A percentile compares a stretch with the other conserved stretches of the same genome.
phyloP scores from a whole-genome alignment of 1,140 invertebrate species.

The Lasaia peninsularis region DNA sequence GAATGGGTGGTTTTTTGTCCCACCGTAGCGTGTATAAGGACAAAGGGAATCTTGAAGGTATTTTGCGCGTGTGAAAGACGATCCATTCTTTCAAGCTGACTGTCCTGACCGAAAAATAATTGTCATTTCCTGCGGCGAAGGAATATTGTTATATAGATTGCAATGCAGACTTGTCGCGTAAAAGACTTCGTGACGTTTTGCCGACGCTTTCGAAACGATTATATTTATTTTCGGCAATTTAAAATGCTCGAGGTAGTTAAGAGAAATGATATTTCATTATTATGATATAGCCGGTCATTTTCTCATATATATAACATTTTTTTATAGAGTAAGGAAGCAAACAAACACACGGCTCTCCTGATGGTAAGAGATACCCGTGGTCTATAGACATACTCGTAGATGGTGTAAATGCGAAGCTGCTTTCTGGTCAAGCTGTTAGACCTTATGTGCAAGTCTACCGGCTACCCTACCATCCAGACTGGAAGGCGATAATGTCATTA shows the following conservation, averaged over 20 bases:
- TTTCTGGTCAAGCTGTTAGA: no score
- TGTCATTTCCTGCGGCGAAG: constrained; percentile 68
- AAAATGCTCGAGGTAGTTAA: constrained; percentile 28
- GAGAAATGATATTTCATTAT: constrained; percentile 9
- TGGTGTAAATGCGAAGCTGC: no score
- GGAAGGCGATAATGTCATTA: no score
- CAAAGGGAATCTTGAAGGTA: constrained; percentile 65
- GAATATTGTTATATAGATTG: constrained; percentile 44
- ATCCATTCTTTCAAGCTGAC: constrained; percentile 54
- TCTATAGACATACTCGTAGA: no score
- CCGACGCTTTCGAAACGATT: constrained; percentile 39
- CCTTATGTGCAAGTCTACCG: no score
- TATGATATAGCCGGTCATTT: constrained; percentile 10
- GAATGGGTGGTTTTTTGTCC: constrained; percentile 68
- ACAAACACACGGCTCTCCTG: no score
- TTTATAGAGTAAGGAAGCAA: no score
- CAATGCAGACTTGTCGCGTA: constrained; percentile 36
- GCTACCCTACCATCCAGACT: no score
- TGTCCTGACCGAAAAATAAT: constrained; percentile 66
- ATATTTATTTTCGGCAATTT: constrained; percentile 28
- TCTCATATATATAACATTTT: background rate
- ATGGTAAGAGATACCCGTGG: no score
- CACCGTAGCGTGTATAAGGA: constrained; percentile 42
- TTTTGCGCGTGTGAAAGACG: constrained; percentile 70
- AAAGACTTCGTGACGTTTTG: constrained; percentile 35